Percentiles rank a stretch among this genome's conserved stretches.
phyloP scores from a whole-genome alignment of 2,888 invertebrate genomes.

The Noctua comes region DNA sequence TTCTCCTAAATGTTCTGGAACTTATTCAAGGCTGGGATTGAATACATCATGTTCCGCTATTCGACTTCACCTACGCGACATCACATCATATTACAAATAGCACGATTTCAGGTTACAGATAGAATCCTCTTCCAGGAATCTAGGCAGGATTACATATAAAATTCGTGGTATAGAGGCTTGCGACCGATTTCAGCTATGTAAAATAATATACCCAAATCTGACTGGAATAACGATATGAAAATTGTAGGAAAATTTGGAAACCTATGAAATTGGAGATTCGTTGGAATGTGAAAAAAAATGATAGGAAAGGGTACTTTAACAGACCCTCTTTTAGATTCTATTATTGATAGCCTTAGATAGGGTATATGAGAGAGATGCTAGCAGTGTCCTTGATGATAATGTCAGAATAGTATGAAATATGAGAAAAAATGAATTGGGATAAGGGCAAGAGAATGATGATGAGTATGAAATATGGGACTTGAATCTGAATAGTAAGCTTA shows the following conservation, averaged over 20 bases:
- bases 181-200: constrained; percentile 11
- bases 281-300: constrained; percentile 2
- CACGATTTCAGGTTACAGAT: constrained; percentile 22
- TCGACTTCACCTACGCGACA: background rate
- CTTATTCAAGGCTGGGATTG: constrained; percentile 26
- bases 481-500: background rate
- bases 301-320: constrained; percentile 11
- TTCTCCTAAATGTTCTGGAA: constrained; percentile 2
- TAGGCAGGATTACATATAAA: constrained; percentile 32
- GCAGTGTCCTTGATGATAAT: background rate
- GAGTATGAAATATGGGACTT: background rate
- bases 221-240: constrained; percentile 30
- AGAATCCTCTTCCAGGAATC: constrained; percentile 12
- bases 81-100: constrained; percentile 38
- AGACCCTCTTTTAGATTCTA: constrained; percentile 37
- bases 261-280: constrained; percentile 16
- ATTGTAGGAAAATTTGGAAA: constrained; percentile 8
- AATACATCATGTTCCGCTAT: constrained; percentile 23
- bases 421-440: no score
- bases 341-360: constrained; percentile 20
- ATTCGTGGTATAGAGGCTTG: constrained; percentile 4
- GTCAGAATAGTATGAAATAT: constrained; percentile 4
- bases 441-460: no score
- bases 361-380: background rate
- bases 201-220: constrained; percentile 39